Base-by-base conservation (phyloP, 2,888 invertebrate species). In the Microctonus aethiopoides region DNA sequence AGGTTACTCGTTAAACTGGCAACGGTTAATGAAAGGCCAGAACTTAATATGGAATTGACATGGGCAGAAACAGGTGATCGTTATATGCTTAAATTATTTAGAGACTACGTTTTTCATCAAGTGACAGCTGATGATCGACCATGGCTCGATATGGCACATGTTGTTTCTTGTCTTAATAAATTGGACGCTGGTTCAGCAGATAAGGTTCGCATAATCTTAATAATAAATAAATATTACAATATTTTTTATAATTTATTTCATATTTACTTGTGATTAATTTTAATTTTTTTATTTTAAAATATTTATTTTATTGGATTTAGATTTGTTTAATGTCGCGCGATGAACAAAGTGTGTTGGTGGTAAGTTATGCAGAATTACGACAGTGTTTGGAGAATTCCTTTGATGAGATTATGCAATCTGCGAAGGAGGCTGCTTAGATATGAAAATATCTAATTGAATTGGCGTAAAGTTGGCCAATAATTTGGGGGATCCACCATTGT, bases 51-150 rank as follows among this genome's bases (percentile, higher is more conserved):
- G 91, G 98, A 99, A 87, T 91, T 94, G 11, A 91, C 95, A 13
- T 99, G 99, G 99, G 93, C 97, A 39, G 99, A 99, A 88, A 99
- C 98, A 24, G 99, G 98, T 22, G 97, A 99, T 88, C 92, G 99
- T 66, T 99, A 99, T 88, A 95, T 99, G 94, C 89, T 99, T 88
- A 99, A 99, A 88, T 88, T 99, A 84, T 99, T 98, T 89, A 91
- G 99, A 73, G 99, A 99, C 89, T 97, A 96, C 87, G 90, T 99
- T 81, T 99, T 99, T 88, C 99, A 99, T 89, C 95, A 97, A 87
- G 95, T 97, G 74, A 92, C 94, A 16, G 93, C 94, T 73, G 97
- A 97, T 81, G 97, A 97, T 7, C 90, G 93, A 75, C 98, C 99
- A 0, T 99, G 97, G 96, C 87, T 99, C 72, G 99, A 99, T 89